phyloP scores from a whole-genome alignment of 2,888 invertebrate species.

The Synanthedon myopaeformis region DNA sequence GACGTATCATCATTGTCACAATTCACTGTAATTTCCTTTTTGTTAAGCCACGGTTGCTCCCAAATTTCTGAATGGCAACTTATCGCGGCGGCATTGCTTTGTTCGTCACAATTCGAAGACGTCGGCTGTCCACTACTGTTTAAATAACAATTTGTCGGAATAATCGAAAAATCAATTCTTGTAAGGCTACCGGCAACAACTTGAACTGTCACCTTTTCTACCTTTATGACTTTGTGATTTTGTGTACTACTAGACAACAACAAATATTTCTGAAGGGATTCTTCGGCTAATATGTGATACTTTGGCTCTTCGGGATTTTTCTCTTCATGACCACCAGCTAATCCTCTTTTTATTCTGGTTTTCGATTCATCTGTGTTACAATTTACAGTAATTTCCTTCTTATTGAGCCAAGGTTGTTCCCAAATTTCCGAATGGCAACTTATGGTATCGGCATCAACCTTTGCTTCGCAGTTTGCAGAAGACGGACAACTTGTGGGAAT shows the following conservation, averaged over 20 bases:
- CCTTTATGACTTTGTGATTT: constrained; percentile 3
- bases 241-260: constrained; percentile 5
- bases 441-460: background rate
- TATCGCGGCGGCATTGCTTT: constrained; percentile 24
- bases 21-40: constrained; percentile 26
- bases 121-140: background rate
- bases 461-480: background rate
- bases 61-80: constrained; percentile 61
- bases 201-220: constrained; percentile 23
- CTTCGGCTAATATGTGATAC: constrained; percentile 14
- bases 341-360: constrained; percentile 6
- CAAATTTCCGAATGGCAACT: constrained; percentile 61
- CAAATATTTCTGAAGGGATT: constrained; percentile 20
- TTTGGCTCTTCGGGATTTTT: constrained; percentile 15
- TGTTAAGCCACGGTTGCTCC: constrained; percentile 68
- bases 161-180: constrained; percentile 33
- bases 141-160: constrained; percentile 9
- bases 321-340: constrained; percentile 4
- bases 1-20: constrained; percentile 7
- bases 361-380: constrained; percentile 8
- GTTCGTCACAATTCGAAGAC: background rate
- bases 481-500: constrained; percentile 48
- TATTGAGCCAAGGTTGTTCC: constrained; percentile 69
- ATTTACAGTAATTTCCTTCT: constrained; percentile 26
- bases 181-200: constrained; percentile 56